Base-by-base conservation (phyloP, 2,888 invertebrate species). In the Lasioglossum oenotherae region DNA sequence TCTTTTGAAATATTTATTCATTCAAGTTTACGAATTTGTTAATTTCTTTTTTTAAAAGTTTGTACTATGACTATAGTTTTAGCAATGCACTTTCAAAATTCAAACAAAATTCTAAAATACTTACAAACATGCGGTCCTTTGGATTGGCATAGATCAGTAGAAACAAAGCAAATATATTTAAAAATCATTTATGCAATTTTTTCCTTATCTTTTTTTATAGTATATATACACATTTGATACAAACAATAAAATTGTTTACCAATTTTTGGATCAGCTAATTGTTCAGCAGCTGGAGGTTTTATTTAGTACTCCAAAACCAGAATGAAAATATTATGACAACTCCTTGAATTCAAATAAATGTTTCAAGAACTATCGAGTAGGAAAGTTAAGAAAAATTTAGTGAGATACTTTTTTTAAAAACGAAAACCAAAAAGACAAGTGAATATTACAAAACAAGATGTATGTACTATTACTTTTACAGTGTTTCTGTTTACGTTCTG, bases 211-310 rank as follows among this genome's bases (percentile, higher is more conserved):
- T 60, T 49, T 74, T 60, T 16, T 53, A 69, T 35, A 10, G 6
- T 46, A 46, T 53, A 2, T 73, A 80, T 49, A 80, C 46, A 75
- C 72, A 67, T 75, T 86, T 78, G 31, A 80, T 74, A 81, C 53
- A 2, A 80, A 78, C 41, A 19, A 67, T 46, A 74, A 57, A 78
- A 78, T 86, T 78, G 78, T 77, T 72, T 78, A 72, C 64, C 12
- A 71, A 35, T 60, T 72, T 75, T 75, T 16, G 31, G 41, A 57
- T 73, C 60, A 8, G 35, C n/a, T 19, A n/a, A 31, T 19, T 41
- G 4, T 19, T 69, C 12, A 64, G 19, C 38, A 80, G 10, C 41
- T 38, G 27, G 72, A 19, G 8, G 35, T 60, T 31, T 53, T n/a
- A 71, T 60, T 74, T 46, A n/a, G 14, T 46, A 41, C n/a, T 75